A percentile compares a stretch with the other conserved stretches of the same genome.
These are phyloP conservation scores for Dynastes maya DNA, from an alignment of 2,888 invertebrate species.

Conservation along the genomic window DNA sequence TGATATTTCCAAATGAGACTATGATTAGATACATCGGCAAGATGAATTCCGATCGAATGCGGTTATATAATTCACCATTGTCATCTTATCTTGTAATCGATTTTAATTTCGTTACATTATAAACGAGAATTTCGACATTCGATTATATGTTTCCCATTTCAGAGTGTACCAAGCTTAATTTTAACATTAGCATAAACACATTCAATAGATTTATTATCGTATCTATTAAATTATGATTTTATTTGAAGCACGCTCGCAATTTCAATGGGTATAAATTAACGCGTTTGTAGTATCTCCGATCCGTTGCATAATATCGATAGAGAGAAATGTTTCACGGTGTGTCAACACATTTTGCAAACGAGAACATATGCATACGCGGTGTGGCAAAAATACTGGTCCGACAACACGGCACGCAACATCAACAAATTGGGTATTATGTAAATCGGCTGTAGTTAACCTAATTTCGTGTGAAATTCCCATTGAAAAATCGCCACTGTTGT, in stretches of 20 bases:
- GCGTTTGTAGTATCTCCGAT: constrained; percentile 5
- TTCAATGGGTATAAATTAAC: constrained; percentile 24
- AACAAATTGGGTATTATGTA: constrained; percentile 35
- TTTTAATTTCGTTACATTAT: too few relatives aligned
- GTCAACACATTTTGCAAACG: constrained; percentile 23
- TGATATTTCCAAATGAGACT: too few relatives aligned
- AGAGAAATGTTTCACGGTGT: constrained; percentile 13
- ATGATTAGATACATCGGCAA: too few relatives aligned
- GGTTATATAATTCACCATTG: too few relatives aligned
- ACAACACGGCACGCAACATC: constrained; percentile 18
- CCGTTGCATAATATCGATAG: constrained; percentile 32
- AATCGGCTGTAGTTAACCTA: constrained; percentile 34
- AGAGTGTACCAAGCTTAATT: neutral
- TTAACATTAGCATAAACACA: neutral
- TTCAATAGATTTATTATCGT: neutral
- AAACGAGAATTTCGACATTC: neutral
- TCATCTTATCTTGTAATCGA: too few relatives aligned
- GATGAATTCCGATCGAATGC: too few relatives aligned
- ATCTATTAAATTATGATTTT: constrained; percentile 6
- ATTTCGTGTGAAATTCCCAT: constrained; percentile 44
- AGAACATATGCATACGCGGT: constrained; percentile 14
- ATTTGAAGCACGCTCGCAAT: constrained; percentile 16
- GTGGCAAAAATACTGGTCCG: constrained; percentile 19
- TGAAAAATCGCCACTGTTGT: constrained; percentile 6
- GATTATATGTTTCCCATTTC: neutral